These are phyloP conservation scores for Aptenodytes patagonicus DNA, from an alignment of 2,113 vertebrate genomes.

Conservation along the genomic window DNA sequence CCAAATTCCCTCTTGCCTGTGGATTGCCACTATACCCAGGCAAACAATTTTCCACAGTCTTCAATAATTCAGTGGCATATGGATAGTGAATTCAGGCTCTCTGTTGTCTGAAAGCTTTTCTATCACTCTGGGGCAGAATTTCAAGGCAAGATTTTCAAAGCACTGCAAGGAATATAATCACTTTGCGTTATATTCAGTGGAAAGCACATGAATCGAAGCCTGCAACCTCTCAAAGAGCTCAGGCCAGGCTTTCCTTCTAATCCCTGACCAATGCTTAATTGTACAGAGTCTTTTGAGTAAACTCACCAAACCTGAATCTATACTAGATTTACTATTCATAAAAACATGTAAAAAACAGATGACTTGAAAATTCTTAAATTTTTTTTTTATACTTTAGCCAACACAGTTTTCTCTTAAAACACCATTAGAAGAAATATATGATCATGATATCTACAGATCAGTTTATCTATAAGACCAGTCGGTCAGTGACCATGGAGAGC, in stretches of 20 bases:
- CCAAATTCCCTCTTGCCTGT: neutral
- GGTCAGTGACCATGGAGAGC: neutral
- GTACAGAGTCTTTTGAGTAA: neutral
- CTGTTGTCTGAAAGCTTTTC: neutral
- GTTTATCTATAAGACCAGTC: neutral
- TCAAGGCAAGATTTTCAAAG: constrained; percentile 17
- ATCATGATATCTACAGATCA: neutral
- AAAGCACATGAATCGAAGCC: neutral
- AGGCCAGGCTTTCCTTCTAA: neutral
- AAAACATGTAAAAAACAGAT: neutral
- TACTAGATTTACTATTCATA: neutral
- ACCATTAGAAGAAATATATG: neutral
- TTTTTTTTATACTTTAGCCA: no score
- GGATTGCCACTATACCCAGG: neutral
- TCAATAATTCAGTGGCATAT: neutral
- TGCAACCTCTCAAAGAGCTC: neutral
- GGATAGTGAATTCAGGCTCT: neutral
- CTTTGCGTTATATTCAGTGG: neutral
- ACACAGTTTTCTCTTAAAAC: neutral
- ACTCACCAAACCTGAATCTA: neutral
- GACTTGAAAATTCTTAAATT: no score
- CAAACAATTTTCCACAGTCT: neutral
- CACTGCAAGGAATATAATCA: neutral
- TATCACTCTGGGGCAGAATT: neutral
- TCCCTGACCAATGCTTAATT: neutral